Base-by-base conservation (phyloP, 2,797 vertebrate genomes). In the Gadopsis bispinosus region DNA sequence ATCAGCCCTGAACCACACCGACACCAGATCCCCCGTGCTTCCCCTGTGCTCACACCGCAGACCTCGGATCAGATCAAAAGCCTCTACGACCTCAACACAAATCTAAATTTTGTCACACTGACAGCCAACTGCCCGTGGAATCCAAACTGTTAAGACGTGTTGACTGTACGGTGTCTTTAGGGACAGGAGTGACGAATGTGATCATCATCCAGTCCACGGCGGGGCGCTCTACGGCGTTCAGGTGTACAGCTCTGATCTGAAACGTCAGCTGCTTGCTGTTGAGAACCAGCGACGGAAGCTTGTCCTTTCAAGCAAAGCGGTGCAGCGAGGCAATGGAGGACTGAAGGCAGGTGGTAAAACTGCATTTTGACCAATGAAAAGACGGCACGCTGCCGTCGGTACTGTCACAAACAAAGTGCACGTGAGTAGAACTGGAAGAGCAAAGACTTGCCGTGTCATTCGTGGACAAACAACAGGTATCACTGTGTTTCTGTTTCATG, bases 281-380 rank as follows among this genome's bases (percentile, higher is more conserved):
- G 20, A 45, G 50, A 56, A 68, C 45, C 60, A 66, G 20, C 0
- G 2, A n/a, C 48, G 45, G 66, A 70, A 47, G 69, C 43, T 31
- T 43, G 4, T 43, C 56, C 10, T 69, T 85, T 62, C 1, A 79
- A 72, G 73, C 14, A 13, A 75, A 82, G 74, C 64, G 43, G 31
- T 29, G 78, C 56, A 83, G 76, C 62, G 78, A 84, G 79, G 86
- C 83, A 77, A 85, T 83, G 61, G 69, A 84, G 81, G 69, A 83
- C 45, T 60, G 66, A 85, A 90, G 86, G 88, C 81, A 77, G 87
- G 83, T 14, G 64, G 47, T 12, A 16, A 26, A 75, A 79, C 75
- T 69, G 80, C 70, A 69, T 78, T 80, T 50, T 16, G 69, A 69
- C 55, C 33, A 60, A 72, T 53, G 69, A 66, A 7, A 51, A 56